These are phyloP conservation scores for Proisotoma minuta DNA, from an alignment of 2,888 invertebrate genomes.

Conservation along the genomic window DNA sequence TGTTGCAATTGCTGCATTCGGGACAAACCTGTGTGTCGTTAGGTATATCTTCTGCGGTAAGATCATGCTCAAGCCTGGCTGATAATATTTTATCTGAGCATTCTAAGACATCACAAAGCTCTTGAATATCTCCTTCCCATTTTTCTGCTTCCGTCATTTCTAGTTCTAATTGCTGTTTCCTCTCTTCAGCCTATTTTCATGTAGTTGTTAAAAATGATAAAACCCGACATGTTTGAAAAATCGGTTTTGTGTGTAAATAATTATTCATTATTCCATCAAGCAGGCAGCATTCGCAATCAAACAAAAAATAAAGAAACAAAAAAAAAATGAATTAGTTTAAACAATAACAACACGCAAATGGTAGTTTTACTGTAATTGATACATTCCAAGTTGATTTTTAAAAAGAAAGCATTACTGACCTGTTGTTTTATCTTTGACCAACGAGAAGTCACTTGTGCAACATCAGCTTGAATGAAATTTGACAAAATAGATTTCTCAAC, in stretches of 20 bases:
- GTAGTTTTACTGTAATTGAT: neutral
- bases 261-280: conserved; percentile 12
- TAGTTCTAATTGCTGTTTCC: conserved; percentile 61
- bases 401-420: conserved; percentile 52
- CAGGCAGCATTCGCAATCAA: conserved; percentile 16
- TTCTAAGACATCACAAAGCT: conserved; percentile 67
- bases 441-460: conserved; percentile 60
- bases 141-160: conserved; percentile 71
- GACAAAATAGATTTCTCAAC: conserved; percentile 71
- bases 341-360: conserved; percentile 1
- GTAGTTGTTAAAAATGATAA: conserved; percentile 15
- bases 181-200: conserved; percentile 58
- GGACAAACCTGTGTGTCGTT: conserved; percentile 63
- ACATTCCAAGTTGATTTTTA: neutral
- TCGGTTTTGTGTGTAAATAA: neutral
- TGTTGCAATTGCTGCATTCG: neutral
- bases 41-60: conserved; percentile 72
- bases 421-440: conserved; percentile 67
- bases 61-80: conserved; percentile 69
- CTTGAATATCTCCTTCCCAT: conserved; percentile 68
- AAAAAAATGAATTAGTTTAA: conserved; percentile 24
- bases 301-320: conserved; percentile 20
- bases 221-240: neutral
- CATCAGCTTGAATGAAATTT: conserved; percentile 62
- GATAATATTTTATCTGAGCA: conserved; percentile 65